Evolutionary conservation across 2,888 invertebrate genomes (phyloP), one percentile per base, ranked within the genome.

Genomic region (Sinhomidia bicolor): DNA sequence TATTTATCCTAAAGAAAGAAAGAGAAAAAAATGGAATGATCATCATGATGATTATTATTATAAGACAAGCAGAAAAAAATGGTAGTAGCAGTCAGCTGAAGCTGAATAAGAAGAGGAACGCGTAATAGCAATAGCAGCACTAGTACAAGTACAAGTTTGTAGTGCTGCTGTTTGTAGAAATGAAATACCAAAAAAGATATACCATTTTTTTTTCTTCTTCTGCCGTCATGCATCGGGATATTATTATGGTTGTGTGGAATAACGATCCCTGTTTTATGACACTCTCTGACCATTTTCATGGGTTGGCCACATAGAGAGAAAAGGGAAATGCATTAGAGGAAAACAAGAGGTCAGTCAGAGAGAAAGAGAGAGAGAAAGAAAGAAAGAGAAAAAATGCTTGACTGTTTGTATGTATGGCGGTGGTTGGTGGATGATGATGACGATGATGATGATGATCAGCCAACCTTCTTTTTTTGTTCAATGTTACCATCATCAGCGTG

Each of bases 181-280:
- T 60, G 26, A 60, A 60, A 60, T 60, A 60, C 9, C 32, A 57
- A 6, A 54, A 17, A 17, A 36, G 5, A 1, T 7, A 17, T 17
- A 57, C 57, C 65, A n/a, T 32, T 65, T 65, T 32, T 65, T 32
- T 65, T 14, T 68, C 81, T 26, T 76, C 68, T 32, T 65, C 65
- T 65, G 32, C 81, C 81, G 47, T 76, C 68, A 71, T 85, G 68
- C 54, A 79, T 79, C 54, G 44, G 79, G 51, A 79, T 79, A 79
- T 60, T 78, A 51, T 44, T 44, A n/a, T n/a, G n/a, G n/a, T n/a
- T n/a, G n/a, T n/a, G 26, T 65, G 60, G 60, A 44, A 80, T 79
- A 80, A 80, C 85, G 85, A 85, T 79, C 78, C 79, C 68, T 79
- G 65, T 78, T 85, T 85, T 85, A 85, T 80, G 85, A 85, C 85